Evolutionary conservation across 2,888 invertebrate genomes (phyloP), one percentile per base, ranked within the genome.

Genomic region (Acronicta leporina): DNA sequence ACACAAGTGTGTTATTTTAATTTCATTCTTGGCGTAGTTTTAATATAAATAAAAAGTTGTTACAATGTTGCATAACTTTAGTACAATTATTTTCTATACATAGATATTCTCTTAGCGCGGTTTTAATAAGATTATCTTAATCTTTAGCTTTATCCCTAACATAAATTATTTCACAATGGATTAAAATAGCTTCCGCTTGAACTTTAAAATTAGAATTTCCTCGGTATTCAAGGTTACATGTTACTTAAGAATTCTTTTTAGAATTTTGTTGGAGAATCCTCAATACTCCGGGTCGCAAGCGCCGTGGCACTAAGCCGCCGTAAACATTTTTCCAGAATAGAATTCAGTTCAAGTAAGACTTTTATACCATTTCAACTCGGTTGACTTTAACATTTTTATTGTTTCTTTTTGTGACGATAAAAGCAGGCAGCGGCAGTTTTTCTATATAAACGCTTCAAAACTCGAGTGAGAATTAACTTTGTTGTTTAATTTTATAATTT

Each of bases 111-210:
- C 73, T 77, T 75, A 66, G 73, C 72, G 68, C 63, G 75, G 71
- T 79, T 76, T 83, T 77, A 75, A 71, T 52, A 59, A 77, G 76
- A 84, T 79, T 81, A 75, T 49, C 78, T 80, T 82, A 78, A 81
- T 80, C 75, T 75, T 80, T 79, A 76, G 74, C 73, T 81, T 84
- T 84, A 84, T 83, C 80, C 76, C 61, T 66, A 71, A 75, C 77
- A 76, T 83, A 81, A 86, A 86, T 86, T 81, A 83, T 84, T 84
- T 83, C 65, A 45, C 20, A 33, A 56, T 47, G 48, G 62, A 58
- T 61, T 66, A 60, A 43, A 63, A 59, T 41, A 50, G 63, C 60
- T 67, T 73, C 61, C 58, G 68, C 80, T 80, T 78, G 73, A 76
- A 68, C 65, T 71, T 63, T 71, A 75, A 79, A 80, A 75, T 75